These are phyloP conservation scores for Chionoecetes opilio DNA, from an alignment of 1,140 invertebrate species.

Conservation along the genomic window DNA sequence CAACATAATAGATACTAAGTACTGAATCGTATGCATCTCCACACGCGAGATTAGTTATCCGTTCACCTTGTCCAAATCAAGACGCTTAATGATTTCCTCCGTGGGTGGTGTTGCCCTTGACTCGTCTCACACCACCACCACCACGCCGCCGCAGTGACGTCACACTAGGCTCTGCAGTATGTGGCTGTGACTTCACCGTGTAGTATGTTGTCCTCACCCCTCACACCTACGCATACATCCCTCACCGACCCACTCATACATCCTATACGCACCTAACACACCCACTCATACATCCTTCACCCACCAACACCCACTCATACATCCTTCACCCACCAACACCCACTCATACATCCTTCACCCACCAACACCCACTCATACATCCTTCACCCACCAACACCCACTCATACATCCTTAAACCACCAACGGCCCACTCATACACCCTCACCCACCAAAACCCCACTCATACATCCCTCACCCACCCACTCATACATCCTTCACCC, in stretches of 20 bases:
- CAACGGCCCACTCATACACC: no score
- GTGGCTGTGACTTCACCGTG: neutral
- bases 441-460: no score
- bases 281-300: neutral
- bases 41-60: neutral
- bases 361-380: no score
- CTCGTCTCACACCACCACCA: neutral
- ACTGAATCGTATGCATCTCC: neutral
- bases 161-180: neutral
- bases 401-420: no score
- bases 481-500: neutral
- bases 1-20: neutral
- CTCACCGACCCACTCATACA: neutral
- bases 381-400: no score
- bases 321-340: neutral
- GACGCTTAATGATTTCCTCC: neutral
- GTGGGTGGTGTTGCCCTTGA: neutral
- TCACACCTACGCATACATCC: neutral
- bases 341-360: neutral
- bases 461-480: no score
- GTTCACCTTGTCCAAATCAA: neutral
- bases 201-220: neutral
- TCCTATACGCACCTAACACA: no score
- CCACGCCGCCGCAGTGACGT: neutral
- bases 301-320: no score